Conservation (phyloP, 2,113 vertebrate species). For the Strix uralensis region DNA sequence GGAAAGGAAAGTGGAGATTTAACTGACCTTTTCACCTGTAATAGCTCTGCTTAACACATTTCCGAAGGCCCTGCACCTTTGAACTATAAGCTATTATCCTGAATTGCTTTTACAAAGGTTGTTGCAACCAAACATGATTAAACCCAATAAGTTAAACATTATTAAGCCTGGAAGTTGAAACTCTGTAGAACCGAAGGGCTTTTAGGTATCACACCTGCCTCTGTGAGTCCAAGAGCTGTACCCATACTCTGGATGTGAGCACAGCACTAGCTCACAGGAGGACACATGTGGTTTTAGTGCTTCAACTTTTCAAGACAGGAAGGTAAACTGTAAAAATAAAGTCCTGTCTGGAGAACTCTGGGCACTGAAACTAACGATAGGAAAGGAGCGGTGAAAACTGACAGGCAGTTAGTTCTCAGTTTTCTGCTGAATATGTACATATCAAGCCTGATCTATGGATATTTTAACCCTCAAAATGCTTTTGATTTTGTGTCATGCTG, state of each 20-base stretch:
- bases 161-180: not conserved
- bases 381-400: not conserved
- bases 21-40: not conserved
- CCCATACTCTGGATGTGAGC: fast-evolving
- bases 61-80: not conserved
- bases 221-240: not conserved
- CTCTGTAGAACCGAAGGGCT: not conserved
- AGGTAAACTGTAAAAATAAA: not conserved
- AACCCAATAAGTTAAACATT: not conserved
- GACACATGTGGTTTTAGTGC: not conserved
- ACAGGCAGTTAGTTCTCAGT: not conserved
- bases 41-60: not conserved
- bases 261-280: not conserved
- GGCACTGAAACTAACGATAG: not conserved
- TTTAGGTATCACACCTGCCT: not conserved
- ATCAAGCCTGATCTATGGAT: not conserved
- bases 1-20: not conserved
- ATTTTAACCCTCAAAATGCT: not conserved
- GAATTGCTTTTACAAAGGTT: not conserved
- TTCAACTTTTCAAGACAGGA: not conserved
- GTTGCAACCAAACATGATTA: not conserved
- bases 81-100: not conserved
- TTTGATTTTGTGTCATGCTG: not conserved
- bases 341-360: not conserved
- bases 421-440: not conserved